Evolutionary conservation across 2,888 invertebrate species (phyloP).

Genomic region (Syritta pipiens): DNA sequence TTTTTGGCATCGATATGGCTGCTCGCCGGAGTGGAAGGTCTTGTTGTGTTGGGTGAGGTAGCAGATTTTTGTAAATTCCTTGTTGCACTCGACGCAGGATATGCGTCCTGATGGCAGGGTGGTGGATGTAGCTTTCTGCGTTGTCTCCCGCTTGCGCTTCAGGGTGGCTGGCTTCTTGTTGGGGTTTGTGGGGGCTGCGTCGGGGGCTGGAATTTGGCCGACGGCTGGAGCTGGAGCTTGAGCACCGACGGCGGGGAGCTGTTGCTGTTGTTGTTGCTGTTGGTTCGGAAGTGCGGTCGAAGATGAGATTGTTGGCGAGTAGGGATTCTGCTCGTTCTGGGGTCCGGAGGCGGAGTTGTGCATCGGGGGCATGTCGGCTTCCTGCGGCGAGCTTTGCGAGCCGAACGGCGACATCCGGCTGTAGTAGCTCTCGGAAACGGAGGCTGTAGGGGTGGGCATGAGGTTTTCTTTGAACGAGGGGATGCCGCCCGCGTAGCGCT

Average conservation of each 20-base stretch:
- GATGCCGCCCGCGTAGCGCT: conserved; percentile 71
- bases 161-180: conserved; percentile 53
- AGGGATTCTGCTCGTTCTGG: conserved; percentile 69
- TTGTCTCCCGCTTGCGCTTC: conserved; percentile 72
- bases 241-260: conserved; percentile 76
- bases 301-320: conserved; percentile 76
- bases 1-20: conserved; percentile 90
- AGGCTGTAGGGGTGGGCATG: conserved; percentile 70
- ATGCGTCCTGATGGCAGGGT: conserved; percentile 75
- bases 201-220: too few relatives aligned
- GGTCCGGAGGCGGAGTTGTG: conserved; percentile 71
- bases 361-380: conserved; percentile 76
- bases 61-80: conserved; percentile 91
- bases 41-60: conserved; percentile 95
- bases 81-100: conserved; percentile 91
- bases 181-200: conserved; percentile 1
- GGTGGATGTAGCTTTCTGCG: conserved; percentile 71
- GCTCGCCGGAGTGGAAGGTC: conserved; percentile 92
- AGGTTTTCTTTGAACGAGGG: conserved; percentile 69
- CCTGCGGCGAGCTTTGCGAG: conserved; percentile 75
- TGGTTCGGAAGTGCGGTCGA: too few relatives aligned
- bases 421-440: conserved; percentile 73
- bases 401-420: conserved; percentile 73
- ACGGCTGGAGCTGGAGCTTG: conserved; percentile 32
- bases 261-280: conserved; percentile 42